phyloP scores from a whole-genome alignment of 1,140 invertebrate species.

The Drosophila elegans region DNA sequence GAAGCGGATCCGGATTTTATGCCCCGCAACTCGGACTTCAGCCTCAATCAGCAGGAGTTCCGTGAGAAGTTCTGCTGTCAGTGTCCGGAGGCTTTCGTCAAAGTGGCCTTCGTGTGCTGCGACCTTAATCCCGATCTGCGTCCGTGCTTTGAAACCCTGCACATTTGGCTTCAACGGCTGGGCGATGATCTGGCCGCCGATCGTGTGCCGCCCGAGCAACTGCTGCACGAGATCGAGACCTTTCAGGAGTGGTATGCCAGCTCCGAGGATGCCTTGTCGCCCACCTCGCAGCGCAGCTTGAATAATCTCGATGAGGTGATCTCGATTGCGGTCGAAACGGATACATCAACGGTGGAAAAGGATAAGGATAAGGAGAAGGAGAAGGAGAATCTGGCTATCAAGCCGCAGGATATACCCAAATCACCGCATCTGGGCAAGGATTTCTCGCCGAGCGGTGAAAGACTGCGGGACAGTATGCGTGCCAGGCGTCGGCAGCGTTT shows the following conservation, averaged over 20 bases:
- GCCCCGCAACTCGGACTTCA: conserved; percentile 95
- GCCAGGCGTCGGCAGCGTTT: conserved; percentile 75
- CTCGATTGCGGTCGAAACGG: not conserved
- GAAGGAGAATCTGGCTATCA: conserved; percentile 57
- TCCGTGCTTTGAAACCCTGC: conserved; percentile 94
- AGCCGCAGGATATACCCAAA: conserved; percentile 78
- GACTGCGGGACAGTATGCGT: conserved; percentile 79
- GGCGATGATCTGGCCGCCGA: conserved; percentile 89
- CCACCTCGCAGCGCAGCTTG: conserved; percentile 74
- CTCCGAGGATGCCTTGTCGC: conserved; percentile 76
- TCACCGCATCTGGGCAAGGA: conserved; percentile 84
- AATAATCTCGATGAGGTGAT: conserved; percentile 61
- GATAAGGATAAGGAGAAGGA: conserved; percentile 40
- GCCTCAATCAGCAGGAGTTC: conserved; percentile 94
- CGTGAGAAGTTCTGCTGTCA: conserved; percentile 94
- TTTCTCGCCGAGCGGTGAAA: conserved; percentile 81
- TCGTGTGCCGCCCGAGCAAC: conserved; percentile 88
- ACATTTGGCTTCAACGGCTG: conserved; percentile 92
- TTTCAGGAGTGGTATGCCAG: conserved; percentile 86
- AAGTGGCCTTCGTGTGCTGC: conserved; percentile 94
- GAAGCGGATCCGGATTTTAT: conserved; percentile 97
- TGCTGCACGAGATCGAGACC: conserved; percentile 90
- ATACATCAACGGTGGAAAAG: not conserved
- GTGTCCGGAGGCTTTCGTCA: conserved; percentile 95
- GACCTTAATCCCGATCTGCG: conserved; percentile 94